Conservation (phyloP, 2,113 vertebrate species). For the Nibea albiflora region DNA sequence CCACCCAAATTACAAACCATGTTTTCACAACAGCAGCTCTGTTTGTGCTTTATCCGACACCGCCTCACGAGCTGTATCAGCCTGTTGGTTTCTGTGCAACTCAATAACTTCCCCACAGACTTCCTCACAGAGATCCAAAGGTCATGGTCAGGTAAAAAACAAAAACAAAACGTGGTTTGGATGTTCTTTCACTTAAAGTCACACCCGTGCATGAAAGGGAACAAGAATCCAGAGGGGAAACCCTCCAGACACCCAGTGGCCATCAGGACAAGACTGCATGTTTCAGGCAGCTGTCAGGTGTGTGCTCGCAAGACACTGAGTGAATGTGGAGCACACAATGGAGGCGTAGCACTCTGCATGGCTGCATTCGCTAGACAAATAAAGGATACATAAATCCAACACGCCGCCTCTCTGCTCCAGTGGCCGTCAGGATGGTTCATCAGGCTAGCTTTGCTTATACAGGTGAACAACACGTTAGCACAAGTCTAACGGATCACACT, state of each 20-base stretch:
- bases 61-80: neutral
- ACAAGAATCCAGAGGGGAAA: neutral
- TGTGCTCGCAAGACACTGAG: neutral
- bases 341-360: neutral
- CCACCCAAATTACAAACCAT: neutral
- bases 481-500: neutral
- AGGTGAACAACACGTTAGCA: constrained; percentile 20
- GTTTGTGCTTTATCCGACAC: neutral
- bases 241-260: neutral
- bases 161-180: neutral
- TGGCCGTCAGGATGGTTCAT: constrained; percentile 9
- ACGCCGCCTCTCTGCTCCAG: neutral
- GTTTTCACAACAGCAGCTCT: neutral
- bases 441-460: neutral
- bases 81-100: constrained; percentile 5
- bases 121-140: neutral
- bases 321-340: constrained; percentile 4
- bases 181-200: neutral
- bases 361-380: constrained; percentile 1
- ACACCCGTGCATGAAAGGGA: neutral
- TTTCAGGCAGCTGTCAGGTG: neutral
- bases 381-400: neutral
- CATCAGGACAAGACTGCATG: neutral
- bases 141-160: neutral
- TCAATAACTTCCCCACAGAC: neutral